Evolutionary conservation across 2,797 vertebrate genomes (phyloP).

Genomic region (Peromyscus aztecus): DNA sequence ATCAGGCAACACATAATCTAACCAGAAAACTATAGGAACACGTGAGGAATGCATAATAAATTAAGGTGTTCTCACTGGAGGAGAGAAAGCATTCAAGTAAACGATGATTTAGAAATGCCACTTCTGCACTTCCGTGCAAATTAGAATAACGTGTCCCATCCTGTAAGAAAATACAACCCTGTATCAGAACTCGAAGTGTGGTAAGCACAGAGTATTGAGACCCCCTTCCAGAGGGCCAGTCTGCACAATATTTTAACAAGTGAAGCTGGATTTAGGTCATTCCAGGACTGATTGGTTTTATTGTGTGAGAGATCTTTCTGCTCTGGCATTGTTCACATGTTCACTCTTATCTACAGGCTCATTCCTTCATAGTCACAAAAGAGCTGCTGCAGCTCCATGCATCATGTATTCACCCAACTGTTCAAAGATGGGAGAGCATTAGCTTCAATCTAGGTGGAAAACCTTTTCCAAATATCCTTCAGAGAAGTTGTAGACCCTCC

Average conservation of each 20-base stretch:
- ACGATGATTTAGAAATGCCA: neutral
- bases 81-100: neutral
- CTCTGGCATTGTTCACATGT: neutral
- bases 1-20: neutral
- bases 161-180: neutral
- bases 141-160: conserved; percentile 41
- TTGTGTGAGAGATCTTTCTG: neutral
- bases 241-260: neutral
- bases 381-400: neutral
- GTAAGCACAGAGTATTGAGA: neutral
- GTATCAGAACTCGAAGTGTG: neutral
- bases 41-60: conserved; percentile 33
- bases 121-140: conserved; percentile 25
- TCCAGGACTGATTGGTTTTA: neutral
- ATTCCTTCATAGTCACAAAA: neutral
- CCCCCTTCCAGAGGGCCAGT: neutral
- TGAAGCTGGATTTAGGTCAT: neutral
- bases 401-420: neutral
- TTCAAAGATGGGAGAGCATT: neutral
- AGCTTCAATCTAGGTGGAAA: neutral
- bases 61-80: conserved; percentile 26
- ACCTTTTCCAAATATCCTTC: neutral
- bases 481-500: neutral
- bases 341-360: neutral
- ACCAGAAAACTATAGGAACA: conserved; percentile 35